phyloP scores from a whole-genome alignment of 2,888 invertebrate species.

The Portevinia maculata region DNA sequence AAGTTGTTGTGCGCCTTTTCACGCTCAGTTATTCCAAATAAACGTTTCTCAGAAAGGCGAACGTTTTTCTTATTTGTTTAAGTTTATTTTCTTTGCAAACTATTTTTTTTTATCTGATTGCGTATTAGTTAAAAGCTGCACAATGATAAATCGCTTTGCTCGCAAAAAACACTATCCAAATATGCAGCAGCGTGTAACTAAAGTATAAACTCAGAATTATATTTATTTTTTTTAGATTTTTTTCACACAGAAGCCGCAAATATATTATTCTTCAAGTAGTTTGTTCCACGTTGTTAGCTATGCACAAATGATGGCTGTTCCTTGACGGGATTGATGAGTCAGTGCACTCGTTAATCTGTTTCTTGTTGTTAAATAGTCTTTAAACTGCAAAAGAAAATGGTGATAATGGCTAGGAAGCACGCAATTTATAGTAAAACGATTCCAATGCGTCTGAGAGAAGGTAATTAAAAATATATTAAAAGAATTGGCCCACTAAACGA shows the following conservation, averaged over 20 bases:
- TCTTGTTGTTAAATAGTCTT: slow-evolving; percentile 26
- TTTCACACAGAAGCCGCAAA: slow-evolving; percentile 58
- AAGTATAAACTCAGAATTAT: slow-evolving; percentile 44
- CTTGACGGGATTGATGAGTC: slow-evolving; percentile 53
- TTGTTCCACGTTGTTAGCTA: slow-evolving; percentile 60
- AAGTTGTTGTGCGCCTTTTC: slow-evolving; percentile 18
- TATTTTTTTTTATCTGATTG: slow-evolving; percentile 6
- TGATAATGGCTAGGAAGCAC: slow-evolving; percentile 46
- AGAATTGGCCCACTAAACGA: slow-evolving; percentile 54
- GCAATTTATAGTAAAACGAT: slow-evolving; percentile 37
- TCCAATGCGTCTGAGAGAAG: slow-evolving; percentile 52
- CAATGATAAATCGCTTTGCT: slow-evolving; percentile 43
- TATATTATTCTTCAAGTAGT: slow-evolving; percentile 34
- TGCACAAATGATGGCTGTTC: slow-evolving; percentile 33
- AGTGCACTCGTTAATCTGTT: slow-evolving; percentile 45
- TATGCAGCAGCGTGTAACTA: slow-evolving; percentile 55
- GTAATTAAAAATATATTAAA: slow-evolving; percentile 28
- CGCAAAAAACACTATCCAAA: slow-evolving; percentile 25
- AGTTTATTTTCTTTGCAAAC: not conserved
- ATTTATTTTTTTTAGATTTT: slow-evolving; percentile 23
- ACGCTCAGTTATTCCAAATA: slow-evolving; percentile 16
- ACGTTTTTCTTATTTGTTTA: slow-evolving; percentile 2
- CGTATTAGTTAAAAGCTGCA: slow-evolving; percentile 1
- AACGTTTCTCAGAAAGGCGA: slow-evolving; percentile 2
- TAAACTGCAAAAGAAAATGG: slow-evolving; percentile 44